Percentiles rank a stretch among this genome's conserved stretches.
Evolutionary conservation across 2,888 invertebrate genomes (phyloP).

Genomic region (Sminthurinus aureus): DNA sequence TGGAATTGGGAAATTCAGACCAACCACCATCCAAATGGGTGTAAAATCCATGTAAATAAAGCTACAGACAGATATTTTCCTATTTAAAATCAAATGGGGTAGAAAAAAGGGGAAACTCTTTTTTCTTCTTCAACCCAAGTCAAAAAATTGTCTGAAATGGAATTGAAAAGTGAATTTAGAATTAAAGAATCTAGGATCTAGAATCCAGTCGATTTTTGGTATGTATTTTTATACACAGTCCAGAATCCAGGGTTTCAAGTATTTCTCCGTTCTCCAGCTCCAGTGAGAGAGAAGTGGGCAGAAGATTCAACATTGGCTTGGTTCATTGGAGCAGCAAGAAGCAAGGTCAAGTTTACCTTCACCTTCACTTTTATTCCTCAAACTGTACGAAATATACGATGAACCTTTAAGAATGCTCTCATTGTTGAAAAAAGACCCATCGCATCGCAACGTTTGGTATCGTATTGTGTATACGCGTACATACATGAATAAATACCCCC

Average conservation of each 20-base stretch:
- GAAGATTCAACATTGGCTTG: background rate
- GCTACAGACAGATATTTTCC: background rate
- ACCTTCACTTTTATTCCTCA: slow-evolving; percentile 15
- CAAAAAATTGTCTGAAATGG: background rate
- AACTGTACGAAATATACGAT: background rate
- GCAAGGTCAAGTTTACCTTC: slow-evolving; percentile 32
- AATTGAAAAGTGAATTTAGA: background rate
- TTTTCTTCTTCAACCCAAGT: background rate
- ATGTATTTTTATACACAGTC: background rate
- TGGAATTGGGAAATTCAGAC: too few species aligned
- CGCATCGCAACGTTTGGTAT: background rate
- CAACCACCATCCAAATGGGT: too few species aligned
- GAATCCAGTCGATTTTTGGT: background rate
- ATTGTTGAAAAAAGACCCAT: background rate
- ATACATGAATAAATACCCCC: too few species aligned
- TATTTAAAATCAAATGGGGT: slow-evolving; percentile 5
- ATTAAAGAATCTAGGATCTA: background rate
- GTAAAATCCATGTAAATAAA: background rate
- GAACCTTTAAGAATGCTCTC: slow-evolving; percentile 1
- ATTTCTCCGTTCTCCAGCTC: too few species aligned
- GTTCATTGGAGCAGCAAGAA: background rate
- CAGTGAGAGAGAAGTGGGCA: background rate
- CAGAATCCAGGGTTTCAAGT: background rate
- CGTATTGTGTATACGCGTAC: too few species aligned
- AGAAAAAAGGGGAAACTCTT: background rate